Evolutionary conservation across 1,140 invertebrate genomes (phyloP).

Genomic region (Amphibalanus amphitrite): DNA sequence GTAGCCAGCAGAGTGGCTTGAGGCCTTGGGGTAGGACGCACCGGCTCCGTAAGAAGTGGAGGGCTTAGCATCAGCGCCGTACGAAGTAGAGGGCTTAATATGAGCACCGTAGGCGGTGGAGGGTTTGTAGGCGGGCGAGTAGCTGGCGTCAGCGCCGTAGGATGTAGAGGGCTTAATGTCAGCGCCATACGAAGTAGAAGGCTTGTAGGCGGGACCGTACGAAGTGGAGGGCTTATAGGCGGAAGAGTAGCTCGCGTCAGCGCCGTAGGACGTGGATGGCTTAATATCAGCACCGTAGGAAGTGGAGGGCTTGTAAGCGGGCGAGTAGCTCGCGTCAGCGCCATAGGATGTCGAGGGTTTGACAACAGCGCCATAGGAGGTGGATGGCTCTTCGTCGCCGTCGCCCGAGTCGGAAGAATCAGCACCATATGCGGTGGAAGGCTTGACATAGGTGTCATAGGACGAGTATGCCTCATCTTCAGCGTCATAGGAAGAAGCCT

Average conservation of each 20-base stretch:
- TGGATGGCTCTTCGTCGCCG: no score
- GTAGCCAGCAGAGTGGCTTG: no score
- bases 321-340: background rate
- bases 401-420: no score
- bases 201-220: background rate
- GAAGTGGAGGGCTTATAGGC: background rate
- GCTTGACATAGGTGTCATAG: background rate
- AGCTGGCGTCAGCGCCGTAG: background rate
- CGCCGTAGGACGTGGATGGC: background rate
- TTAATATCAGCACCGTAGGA: background rate
- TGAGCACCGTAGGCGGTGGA: background rate
- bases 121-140: background rate
- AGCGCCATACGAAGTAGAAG: background rate
- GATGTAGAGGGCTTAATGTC: no score
- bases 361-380: background rate
- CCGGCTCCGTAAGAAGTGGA: background rate
- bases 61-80: background rate
- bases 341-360: background rate
- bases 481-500: background rate
- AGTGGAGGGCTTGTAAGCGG: background rate
- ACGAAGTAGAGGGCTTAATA: no score
- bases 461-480: background rate
- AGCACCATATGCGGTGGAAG: background rate
- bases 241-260: no score
- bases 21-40: background rate